Conservation (phyloP, 1,140 invertebrate species). For the Trichogramma pretiosum region DNA sequence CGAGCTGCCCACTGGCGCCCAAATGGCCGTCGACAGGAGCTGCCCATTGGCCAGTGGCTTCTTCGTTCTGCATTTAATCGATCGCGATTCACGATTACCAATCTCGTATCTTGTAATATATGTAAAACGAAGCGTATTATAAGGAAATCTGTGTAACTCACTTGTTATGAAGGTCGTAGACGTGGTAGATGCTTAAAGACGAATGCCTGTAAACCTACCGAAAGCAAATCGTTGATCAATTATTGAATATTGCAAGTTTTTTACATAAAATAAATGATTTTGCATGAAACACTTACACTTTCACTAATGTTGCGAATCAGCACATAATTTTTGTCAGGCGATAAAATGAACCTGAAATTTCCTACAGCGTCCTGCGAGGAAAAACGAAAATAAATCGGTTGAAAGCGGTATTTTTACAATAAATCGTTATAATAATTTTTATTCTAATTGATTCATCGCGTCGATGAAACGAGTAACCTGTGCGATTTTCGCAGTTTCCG, state of each 20-base stretch:
- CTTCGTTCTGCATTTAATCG: slow-evolving; percentile 29
- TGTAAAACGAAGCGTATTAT: too few species aligned
- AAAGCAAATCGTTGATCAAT: slow-evolving; percentile 19
- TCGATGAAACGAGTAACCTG: slow-evolving; percentile 4
- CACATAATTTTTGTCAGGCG: slow-evolving; percentile 6
- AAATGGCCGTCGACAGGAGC: slow-evolving; percentile 48
- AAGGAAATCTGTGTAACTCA: slow-evolving; percentile 28
- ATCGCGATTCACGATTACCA: too few species aligned
- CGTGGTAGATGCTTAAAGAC: slow-evolving; percentile 47
- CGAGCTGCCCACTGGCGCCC: slow-evolving; percentile 53
- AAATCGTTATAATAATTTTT: too few species aligned
- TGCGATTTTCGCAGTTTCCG: too few species aligned
- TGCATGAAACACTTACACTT: slow-evolving; percentile 15
- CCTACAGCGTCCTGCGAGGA: too few species aligned
- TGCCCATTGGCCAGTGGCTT: slow-evolving; percentile 42
- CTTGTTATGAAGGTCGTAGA: slow-evolving; percentile 47
- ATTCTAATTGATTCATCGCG: too few species aligned
- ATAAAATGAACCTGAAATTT: slow-evolving; percentile 3
- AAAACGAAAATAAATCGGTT: too few species aligned
- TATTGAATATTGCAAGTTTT: neutral
- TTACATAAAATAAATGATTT: neutral
- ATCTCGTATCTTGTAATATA: too few species aligned
- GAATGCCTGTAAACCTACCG: slow-evolving; percentile 59
- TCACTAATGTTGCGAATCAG: neutral
- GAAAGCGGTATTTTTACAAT: too few species aligned